Base-by-base conservation (phyloP, 2,888 invertebrate species). In the Cybosia mesomella region DNA sequence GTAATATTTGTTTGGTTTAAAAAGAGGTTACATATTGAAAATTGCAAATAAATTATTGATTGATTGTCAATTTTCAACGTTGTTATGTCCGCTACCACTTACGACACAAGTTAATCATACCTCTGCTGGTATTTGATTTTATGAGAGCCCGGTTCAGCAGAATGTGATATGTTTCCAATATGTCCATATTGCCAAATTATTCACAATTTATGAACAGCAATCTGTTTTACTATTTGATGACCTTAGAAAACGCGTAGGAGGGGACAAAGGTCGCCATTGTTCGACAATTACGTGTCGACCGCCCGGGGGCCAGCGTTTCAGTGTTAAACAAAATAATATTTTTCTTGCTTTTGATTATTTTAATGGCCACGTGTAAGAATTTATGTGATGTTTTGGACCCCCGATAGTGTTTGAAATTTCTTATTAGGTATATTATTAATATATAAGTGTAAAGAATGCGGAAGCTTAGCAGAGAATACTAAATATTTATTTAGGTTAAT, bases 61-160 rank as follows among this genome's bases (percentile, higher is more conserved):
- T 43, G 18, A 18, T 18, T 43, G 43, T 18, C 43, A 43, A 18
- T 5, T 18, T 18, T 18, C 18, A 43, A 43, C 34, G 4, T 1
- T 57, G 24, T 7, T 11, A 21, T 7, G 13, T 18, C 77, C 79
- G 81, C 74, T n/a, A 5, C 65, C 32, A 74, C 67, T 63, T 24
- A 49, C 60, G 7, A 7, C 74, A 68, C 73, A 72, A 79, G 84
- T 85, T 86, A 83, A 90, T 90, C 91, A 88, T 83, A 85, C 77
- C 74, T 79, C 83, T 82, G 79, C 83, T 82, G 85, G 78, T 84
- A 87, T 90, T 87, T 86, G 89, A 87, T 88, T 89, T 88, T 87
- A 90, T 87, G 89, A 87, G 88, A 83, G 67, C 36, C 84, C 70
- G 83, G 80, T 81, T 80, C 83, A 80, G 83, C 83, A 83, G 81